Evolutionary conservation across 2,888 invertebrate genomes (phyloP).

Genomic region (Mythimna impura): DNA sequence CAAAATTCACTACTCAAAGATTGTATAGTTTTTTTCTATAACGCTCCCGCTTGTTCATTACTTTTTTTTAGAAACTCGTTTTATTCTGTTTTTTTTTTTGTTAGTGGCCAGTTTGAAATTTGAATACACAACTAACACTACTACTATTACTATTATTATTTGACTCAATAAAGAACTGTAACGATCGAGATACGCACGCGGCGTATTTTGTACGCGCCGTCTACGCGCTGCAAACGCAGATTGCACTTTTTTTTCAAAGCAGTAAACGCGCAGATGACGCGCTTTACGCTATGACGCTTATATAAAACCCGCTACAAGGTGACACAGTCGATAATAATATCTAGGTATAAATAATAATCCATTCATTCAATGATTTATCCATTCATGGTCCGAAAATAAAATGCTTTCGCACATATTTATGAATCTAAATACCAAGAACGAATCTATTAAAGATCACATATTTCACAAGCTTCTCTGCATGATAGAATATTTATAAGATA

Average conservation of each 20-base stretch:
- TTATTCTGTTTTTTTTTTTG: too few species aligned
- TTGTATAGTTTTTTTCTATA: too few species aligned
- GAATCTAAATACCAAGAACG: slow-evolving; percentile 25
- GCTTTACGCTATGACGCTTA: neutral
- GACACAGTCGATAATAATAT: neutral
- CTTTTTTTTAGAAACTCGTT: too few species aligned
- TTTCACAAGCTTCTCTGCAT: neutral
- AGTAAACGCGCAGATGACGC: neutral
- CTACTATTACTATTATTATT: too few species aligned
- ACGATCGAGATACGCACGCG: neutral
- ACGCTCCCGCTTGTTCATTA: too few species aligned
- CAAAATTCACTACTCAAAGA: too few species aligned
- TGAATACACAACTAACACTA: too few species aligned
- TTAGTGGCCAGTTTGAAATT: too few species aligned
- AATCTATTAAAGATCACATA: slow-evolving; percentile 16
- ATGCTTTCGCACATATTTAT: slow-evolving; percentile 30
- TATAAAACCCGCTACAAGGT: neutral
- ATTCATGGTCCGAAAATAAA: slow-evolving; percentile 38
- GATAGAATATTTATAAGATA: slow-evolving; percentile 17
- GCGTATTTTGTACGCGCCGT: neutral
- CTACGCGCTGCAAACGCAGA: neutral
- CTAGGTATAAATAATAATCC: neutral
- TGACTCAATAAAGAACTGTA: too few species aligned
- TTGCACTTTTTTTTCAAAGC: neutral
- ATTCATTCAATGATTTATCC: slow-evolving; percentile 28